Percentiles rank a stretch among this genome's conserved stretches.
Conservation (phyloP, 2,888 invertebrate genomes). For the Melieria crassipennis region DNA sequence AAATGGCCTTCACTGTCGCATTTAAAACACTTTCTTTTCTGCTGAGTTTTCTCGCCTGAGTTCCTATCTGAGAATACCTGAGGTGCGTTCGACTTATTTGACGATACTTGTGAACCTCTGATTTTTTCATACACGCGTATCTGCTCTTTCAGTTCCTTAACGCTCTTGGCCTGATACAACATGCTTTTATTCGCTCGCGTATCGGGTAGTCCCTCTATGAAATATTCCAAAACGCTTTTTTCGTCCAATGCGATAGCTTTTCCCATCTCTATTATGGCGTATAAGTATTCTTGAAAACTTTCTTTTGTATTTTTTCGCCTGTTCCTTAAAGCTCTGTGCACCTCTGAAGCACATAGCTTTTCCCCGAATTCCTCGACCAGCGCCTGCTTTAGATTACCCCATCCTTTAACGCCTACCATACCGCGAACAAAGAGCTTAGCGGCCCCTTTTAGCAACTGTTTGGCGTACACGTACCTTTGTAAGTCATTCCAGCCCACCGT, state of each 20-base stretch:
- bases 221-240: conserved; percentile 26
- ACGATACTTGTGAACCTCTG: neutral
- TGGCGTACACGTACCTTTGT: conserved; percentile 11
- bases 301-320: conserved; percentile 13
- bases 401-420: conserved; percentile 10
- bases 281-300: conserved; percentile 30
- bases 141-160: conserved; percentile 14
- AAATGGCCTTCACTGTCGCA: conserved; percentile 5
- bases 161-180: conserved; percentile 20
- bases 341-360: conserved; percentile 23
- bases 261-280: conserved; percentile 18
- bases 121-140: conserved; percentile 14
- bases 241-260: conserved; percentile 33
- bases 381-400: conserved; percentile 15
- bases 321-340: conserved; percentile 23
- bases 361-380: conserved; percentile 24
- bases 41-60: neutral
- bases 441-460: conserved; percentile 4
- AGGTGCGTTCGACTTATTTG: neutral
- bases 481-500: conserved; percentile 32
- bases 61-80: neutral
- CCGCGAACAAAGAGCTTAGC: conserved; percentile 30
- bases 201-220: conserved; percentile 8
- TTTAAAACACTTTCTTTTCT: conserved; percentile 5
- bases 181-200: neutral